Evolutionary conservation across 2,888 invertebrate genomes (phyloP), one percentile per base, ranked within the genome.

Genomic region (Acrobeloides nanus): DNA sequence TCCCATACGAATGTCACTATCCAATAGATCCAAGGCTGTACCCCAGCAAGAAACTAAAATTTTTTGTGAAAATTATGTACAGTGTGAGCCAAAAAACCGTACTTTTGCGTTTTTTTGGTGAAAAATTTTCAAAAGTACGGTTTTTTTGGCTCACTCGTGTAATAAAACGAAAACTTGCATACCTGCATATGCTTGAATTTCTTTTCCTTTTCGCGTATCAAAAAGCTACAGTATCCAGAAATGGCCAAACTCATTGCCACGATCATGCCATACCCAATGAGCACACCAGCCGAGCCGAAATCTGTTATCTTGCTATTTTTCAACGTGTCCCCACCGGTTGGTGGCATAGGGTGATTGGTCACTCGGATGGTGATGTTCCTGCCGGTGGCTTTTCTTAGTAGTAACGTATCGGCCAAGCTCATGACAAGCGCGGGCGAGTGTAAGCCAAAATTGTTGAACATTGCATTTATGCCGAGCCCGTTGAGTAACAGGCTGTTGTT

Each of bases 1-100:
- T 67, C 67, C 65, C 67, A 66, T 26, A 66, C 20, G 37, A 60
- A 66, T 4, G 65, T 43, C 0, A 59, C 59, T 31, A 55, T 26
- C 67, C 67, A 67, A 53, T 62, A 68, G 53, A 67, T 52, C 59
- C 59, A 63, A 17, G 61, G 59, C n/a, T 55, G 51, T 12, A 66
- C 47, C 27, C 67, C 67, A 17, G 51, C 55, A 40, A 66, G 49
- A 26, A 64, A 47, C 51, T 61, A 46, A 29, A 29, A 15, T 12
- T 12, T 10, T 29, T 10, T 12, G 10, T 12, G 15, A 15, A 29
- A 29, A 29, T 29, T 10, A 15, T 12, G 29, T 29, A n/a, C n/a
- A n/a, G n/a, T n/a, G n/a, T n/a, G n/a, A n/a, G n/a, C n/a, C n/a
- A n/a, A n/a, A n/a, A n/a, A n/a, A n/a, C n/a, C n/a, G n/a, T n/a